Base-by-base conservation (phyloP, 2,113 vertebrate species). In the Siniperca knerii region DNA sequence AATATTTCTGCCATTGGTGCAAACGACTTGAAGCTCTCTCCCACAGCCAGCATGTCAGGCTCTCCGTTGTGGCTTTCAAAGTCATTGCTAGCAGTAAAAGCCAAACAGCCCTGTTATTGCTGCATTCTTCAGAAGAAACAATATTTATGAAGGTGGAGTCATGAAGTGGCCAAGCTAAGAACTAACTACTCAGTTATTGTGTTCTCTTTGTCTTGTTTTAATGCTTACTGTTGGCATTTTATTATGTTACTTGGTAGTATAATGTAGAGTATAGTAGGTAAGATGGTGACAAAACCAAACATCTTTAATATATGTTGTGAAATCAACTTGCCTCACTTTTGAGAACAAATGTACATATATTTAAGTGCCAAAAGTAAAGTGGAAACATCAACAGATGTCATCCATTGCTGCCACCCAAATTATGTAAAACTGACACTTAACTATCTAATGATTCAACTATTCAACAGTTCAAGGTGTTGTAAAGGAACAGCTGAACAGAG, bases 31-130 rank as follows among this genome's bases (percentile, higher is more conserved):
- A 58, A 60, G 62, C 68, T 20, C 55, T 67, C 77, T 75, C 35
- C 40, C 57, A 48, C 57, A 66, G 44, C 37, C 60, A 37, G 80
- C n/a, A 18, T 58, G 74, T 72, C 65, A 48, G 23, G 7, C 66
- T 76, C 46, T 79, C 40, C 73, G 75, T 68, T 77, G 84, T 72
- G 74, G 69, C 79, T 87, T 87, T 73, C 37, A 79, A 81, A 86
- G 71, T 84, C 84, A 81, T 61, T 80, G 87, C 75, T 75, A 52
- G 75, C 64, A 83, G 58, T 87, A 72, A 85, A 87, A 90, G 33
- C 57, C 65, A 88, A 79, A 84, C 60, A 64, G 50, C 60, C 68
- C 76, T 46, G 55, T 86, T 82, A 80, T 74, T 75, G 69, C 65
- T 48, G 54, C 42, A 0, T 66, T 77, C 57, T 60, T 75, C 50